Evolutionary conservation across 2,888 invertebrate species (phyloP), one percentile per base, ranked within the genome.

Genomic region (Drosophila fungiperda): DNA sequence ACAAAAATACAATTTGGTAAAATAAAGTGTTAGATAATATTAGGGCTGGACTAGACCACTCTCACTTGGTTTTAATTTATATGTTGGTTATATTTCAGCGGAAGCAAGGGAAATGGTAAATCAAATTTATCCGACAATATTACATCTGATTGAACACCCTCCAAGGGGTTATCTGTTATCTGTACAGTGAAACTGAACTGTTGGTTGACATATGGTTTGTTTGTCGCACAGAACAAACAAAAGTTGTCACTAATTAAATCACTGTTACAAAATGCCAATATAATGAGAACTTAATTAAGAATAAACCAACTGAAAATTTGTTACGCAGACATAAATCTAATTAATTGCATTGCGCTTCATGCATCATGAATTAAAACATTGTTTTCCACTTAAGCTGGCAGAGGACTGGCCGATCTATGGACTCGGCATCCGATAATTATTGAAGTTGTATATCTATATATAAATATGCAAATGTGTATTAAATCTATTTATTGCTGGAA

Each of bases 351-450:
- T 26, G 15, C n/a, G 17, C 15, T 7, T 20, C 12, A 42, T 42
- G 42, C 15, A 40, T n/a, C 3, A 23, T n/a, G 17, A 40, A 54
- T 15, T 45, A 2, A 32, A 20, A 88, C 88, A 82, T 70, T 79
- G 76, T 79, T 88, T 88, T 82, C 64, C 86, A 85, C 82, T 82
- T 79, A 82, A 72, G 68, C 76, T 62, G 75, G 53, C 68, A 85
- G 67, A 58, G 62, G 53, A 50, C 50, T 59, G 57, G 60, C 63
- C 61, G 42, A 72, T 63, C 49, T 57, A 62, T 8, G 42, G 15
- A 23, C 15, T 33, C 33, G 11, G n/a, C n/a, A 8, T 35, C 15
- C 36, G 15, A 36, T 36, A 36, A 7, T 7, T 38, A 17, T 32
- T 32, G 8, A 32, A 8, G 32, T 32, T 32, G 32, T 8, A 32